Percentiles rank a stretch among this genome's conserved stretches.
Conservation (phyloP, 1,140 invertebrate species). For the Helicoverpa armigera region DNA sequence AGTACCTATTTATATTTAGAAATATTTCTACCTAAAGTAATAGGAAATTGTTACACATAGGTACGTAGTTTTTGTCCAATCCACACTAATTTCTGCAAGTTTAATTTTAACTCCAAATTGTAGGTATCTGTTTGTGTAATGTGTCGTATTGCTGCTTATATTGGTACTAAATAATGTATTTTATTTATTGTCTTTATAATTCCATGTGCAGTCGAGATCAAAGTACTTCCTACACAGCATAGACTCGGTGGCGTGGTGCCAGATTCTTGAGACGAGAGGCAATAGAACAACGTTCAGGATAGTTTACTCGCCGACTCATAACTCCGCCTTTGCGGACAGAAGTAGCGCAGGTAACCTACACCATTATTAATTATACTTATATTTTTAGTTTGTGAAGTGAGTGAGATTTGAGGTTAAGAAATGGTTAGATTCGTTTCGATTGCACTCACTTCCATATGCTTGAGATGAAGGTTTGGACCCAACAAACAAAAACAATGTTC, state of each 20-base stretch:
- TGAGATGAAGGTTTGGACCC: too few species aligned
- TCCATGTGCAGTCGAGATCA: conserved; percentile 71
- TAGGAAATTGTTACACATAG: too few species aligned
- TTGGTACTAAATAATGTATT: too few species aligned
- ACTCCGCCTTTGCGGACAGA: conserved; percentile 65
- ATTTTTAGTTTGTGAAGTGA: conserved; percentile 8
- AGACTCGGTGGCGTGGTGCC: conserved; percentile 94
- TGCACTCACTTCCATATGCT: too few species aligned
- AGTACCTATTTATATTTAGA: neutral
- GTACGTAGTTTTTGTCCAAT: too few species aligned
- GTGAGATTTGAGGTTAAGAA: neutral
- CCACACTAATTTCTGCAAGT: too few species aligned
- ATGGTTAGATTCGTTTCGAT: too few species aligned
- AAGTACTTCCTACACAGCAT: conserved; percentile 93
- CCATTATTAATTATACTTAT: conserved; percentile 26
- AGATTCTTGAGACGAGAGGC: conserved; percentile 90
- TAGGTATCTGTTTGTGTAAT: too few species aligned
- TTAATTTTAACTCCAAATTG: too few species aligned
- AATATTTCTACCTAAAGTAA: neutral
- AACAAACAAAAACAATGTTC: too few species aligned
- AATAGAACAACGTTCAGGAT: conserved; percentile 89
- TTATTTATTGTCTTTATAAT: conserved; percentile 49
- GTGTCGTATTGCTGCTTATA: too few species aligned
- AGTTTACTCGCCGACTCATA: conserved; percentile 86
- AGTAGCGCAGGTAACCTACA: conserved; percentile 66